These are phyloP conservation scores for Oreortyx pictus DNA, from an alignment of 2,797 vertebrate genomes.

Conservation along the genomic window DNA sequence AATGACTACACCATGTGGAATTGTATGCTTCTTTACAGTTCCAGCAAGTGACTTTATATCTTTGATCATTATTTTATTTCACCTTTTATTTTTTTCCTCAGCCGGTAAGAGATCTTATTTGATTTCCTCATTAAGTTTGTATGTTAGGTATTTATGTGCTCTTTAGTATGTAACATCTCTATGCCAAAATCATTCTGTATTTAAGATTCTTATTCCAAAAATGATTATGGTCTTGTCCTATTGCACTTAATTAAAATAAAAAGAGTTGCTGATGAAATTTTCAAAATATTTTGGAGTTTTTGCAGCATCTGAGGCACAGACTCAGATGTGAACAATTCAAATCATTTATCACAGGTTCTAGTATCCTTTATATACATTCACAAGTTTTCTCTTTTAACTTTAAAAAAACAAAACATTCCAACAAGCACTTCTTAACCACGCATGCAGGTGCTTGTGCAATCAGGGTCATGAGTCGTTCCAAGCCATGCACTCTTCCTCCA, in stretches of 20 bases:
- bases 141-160: background rate
- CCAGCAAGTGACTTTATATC: background rate
- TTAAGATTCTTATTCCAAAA: background rate
- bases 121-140: background rate
- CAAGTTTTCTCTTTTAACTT: too few relatives aligned
- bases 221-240: background rate
- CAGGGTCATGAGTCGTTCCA: too few relatives aligned
- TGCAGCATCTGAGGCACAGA: too few relatives aligned
- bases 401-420: too few relatives aligned
- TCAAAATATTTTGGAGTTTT: background rate
- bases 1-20: background rate
- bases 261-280: background rate
- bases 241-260: background rate
- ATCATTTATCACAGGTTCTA: too few relatives aligned
- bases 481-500: too few relatives aligned
- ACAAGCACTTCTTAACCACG: too few relatives aligned
- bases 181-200: background rate
- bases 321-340: too few relatives aligned
- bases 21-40: background rate
- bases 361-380: too few relatives aligned
- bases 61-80: background rate
- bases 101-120: background rate
- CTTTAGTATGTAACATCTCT: background rate
- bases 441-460: too few relatives aligned
- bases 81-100: background rate